phyloP scores from a whole-genome alignment of 2,797 vertebrate species.

The Scleropages formosus region DNA sequence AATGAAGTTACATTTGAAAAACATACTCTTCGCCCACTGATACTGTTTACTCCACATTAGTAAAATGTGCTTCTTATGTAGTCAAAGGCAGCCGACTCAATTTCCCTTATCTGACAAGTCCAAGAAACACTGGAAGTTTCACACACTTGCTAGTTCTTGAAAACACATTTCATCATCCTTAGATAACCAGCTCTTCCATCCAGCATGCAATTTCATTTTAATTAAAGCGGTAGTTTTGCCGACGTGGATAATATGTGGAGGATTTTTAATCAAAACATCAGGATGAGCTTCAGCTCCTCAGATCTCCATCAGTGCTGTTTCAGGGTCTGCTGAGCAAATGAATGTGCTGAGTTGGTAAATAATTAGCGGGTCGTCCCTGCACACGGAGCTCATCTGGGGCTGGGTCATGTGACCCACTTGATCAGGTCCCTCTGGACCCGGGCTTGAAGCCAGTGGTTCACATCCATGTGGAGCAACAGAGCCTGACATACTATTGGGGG shows the following conservation, averaged over 20 bases:
- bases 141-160: slow-evolving; percentile 11
- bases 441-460: not conserved
- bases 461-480: not conserved
- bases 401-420: not conserved
- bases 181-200: slow-evolving; percentile 19
- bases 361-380: not conserved
- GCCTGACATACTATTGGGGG: too few relatives aligned
- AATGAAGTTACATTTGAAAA: too few relatives aligned
- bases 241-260: slow-evolving; percentile 3
- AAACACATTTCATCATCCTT: slow-evolving; percentile 22
- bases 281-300: not conserved
- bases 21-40: too few relatives aligned
- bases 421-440: slow-evolving; percentile 11
- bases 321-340: slow-evolving; percentile 19
- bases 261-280: slow-evolving; percentile 22
- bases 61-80: not conserved
- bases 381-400: not conserved
- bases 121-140: not conserved
- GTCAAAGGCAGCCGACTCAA: not conserved
- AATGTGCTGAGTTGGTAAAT: slow-evolving; percentile 9
- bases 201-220: slow-evolving; percentile 16
- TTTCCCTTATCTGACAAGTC: slow-evolving; percentile 10
- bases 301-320: slow-evolving; percentile 15
- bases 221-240: not conserved
- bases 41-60: not conserved